Evolutionary conservation across 2,113 vertebrate species (phyloP).

Genomic region (Salvelinus alpinus): DNA sequence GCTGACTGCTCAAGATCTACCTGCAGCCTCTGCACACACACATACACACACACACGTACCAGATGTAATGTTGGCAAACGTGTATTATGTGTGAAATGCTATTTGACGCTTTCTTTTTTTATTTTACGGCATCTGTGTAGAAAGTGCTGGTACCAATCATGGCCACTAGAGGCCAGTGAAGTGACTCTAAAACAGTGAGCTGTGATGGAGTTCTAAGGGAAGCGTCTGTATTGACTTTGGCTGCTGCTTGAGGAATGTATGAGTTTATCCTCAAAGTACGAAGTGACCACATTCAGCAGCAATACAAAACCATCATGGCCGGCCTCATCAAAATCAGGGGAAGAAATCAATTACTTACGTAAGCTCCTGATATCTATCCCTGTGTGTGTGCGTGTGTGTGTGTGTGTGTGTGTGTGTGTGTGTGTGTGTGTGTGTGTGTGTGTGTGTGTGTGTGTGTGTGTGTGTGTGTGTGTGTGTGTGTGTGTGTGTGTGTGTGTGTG

Average conservation of each 20-base stretch:
- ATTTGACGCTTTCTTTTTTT: too few relatives aligned
- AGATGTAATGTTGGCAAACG: neutral
- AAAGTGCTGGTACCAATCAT: neutral
- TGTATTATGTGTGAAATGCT: too few relatives aligned
- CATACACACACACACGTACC: conserved; percentile 4
- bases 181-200: conserved; percentile 5
- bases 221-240: conserved; percentile 25
- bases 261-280: neutral
- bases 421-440: too few relatives aligned
- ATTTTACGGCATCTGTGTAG: too few relatives aligned
- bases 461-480: too few relatives aligned
- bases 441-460: too few relatives aligned
- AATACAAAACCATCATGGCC: neutral
- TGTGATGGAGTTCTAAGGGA: conserved; percentile 27
- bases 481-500: too few relatives aligned
- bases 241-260: conserved; percentile 4
- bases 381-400: too few relatives aligned
- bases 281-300: neutral
- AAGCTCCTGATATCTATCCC: neutral
- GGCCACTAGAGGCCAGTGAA: conserved; percentile 24
- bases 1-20: conserved; percentile 83
- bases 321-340: neutral
- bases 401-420: too few relatives aligned
- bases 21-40: conserved; percentile 77
- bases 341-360: neutral